Conservation (phyloP, 2,888 invertebrate species). For the Orthosia gothica region DNA sequence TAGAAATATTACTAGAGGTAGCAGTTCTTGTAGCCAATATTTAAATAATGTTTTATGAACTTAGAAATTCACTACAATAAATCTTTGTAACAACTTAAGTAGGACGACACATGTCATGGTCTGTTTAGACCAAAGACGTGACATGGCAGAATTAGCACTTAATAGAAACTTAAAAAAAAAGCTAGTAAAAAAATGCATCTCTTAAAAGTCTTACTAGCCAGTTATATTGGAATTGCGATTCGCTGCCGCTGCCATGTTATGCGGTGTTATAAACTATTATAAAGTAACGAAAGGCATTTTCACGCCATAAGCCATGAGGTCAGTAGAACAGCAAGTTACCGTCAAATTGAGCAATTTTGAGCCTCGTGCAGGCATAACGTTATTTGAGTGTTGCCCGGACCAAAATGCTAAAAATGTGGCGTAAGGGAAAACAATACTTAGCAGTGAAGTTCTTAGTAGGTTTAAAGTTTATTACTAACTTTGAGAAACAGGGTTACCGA, state of each 20-base stretch:
- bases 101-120: background rate
- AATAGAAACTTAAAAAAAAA: background rate
- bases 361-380: conserved; percentile 42
- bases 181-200: too few relatives aligned
- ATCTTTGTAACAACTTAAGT: too few relatives aligned
- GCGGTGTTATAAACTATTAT: conserved; percentile 48
- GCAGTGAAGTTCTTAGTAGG: background rate
- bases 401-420: conserved; percentile 23
- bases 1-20: background rate
- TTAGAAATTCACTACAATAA: too few relatives aligned
- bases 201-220: background rate
- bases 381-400: conserved; percentile 42
- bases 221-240: conserved; percentile 18
- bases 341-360: conserved; percentile 56
- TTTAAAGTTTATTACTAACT: background rate
- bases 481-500: too few relatives aligned
- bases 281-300: conserved; percentile 54
- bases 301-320: conserved; percentile 47
- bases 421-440: background rate
- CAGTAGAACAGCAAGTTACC: conserved; percentile 62
- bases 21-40: background rate
- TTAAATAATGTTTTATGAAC: background rate
- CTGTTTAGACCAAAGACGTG: background rate
- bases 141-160: background rate
- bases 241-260: conserved; percentile 34